Conservation (phyloP, 2,888 invertebrate genomes). For the Neuroscelio doddi region DNA sequence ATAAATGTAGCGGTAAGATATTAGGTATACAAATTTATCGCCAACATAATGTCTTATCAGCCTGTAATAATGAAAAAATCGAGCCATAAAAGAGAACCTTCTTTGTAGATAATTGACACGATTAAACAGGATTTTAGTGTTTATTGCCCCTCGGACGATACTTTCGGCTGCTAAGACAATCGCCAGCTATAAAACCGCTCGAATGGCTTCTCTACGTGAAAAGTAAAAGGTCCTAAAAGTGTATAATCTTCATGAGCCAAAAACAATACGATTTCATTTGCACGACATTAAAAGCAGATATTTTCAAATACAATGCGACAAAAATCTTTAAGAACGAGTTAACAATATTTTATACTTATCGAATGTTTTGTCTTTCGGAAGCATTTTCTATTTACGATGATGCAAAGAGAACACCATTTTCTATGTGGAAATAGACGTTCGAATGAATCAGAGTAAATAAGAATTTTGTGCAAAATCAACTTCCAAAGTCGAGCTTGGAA, state of each 20-base stretch:
- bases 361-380: too few species aligned
- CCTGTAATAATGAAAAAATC: slow-evolving; percentile 24
- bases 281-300: neutral
- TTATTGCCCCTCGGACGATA: slow-evolving; percentile 18
- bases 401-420: too few species aligned
- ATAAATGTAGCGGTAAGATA: too few species aligned
- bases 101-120: slow-evolving; percentile 24
- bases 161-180: slow-evolving; percentile 25
- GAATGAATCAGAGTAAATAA: too few species aligned
- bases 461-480: too few species aligned
- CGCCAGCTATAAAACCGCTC: slow-evolving; percentile 17
- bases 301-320: too few species aligned
- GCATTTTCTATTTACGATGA: too few species aligned
- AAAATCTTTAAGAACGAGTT: too few species aligned
- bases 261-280: slow-evolving; percentile 16
- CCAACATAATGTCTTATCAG: slow-evolving; percentile 14
- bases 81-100: slow-evolving; percentile 18
- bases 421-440: too few species aligned
- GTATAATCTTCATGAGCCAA: slow-evolving; percentile 27
- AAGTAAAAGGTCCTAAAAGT: slow-evolving; percentile 25
- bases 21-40: too few species aligned
- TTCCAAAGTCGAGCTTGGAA: too few species aligned
- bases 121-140: slow-evolving; percentile 17
- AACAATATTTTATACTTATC: too few species aligned
- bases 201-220: slow-evolving; percentile 26